Percentiles rank a stretch among this genome's conserved stretches.
These are phyloP conservation scores for Anas platyrhynchos DNA, from an alignment of 2,113 vertebrate species.

Conservation along the genomic window DNA sequence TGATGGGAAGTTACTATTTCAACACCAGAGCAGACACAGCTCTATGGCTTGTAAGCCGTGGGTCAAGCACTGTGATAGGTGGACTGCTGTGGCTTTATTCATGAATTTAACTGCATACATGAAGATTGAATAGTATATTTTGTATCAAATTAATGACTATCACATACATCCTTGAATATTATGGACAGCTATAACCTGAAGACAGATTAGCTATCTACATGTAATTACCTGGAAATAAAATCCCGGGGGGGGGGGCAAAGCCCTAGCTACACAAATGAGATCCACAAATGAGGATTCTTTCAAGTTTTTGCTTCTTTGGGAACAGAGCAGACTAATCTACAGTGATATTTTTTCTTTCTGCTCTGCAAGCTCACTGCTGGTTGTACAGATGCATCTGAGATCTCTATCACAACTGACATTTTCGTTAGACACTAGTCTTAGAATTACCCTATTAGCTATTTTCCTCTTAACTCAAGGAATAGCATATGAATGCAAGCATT, in stretches of 20 bases:
- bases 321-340: neutral
- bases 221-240: neutral
- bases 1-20: neutral
- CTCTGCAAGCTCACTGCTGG: neutral
- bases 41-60: neutral
- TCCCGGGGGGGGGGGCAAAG: neutral
- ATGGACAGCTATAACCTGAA: neutral
- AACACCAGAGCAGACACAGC: neutral
- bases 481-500: neutral
- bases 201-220: neutral
- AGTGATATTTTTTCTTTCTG: neutral
- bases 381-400: neutral
- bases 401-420: neutral
- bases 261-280: neutral
- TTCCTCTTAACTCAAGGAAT: neutral
- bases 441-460: neutral
- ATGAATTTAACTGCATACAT: neutral
- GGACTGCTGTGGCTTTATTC: neutral
- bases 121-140: neutral
- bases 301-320: neutral
- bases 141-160: neutral
- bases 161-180: neutral
- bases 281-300: neutral
- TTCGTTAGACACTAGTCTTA: neutral
- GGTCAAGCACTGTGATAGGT: fast-evolving